phyloP scores from a whole-genome alignment of 2,888 invertebrate species.

The Neuroscelio doddi region DNA sequence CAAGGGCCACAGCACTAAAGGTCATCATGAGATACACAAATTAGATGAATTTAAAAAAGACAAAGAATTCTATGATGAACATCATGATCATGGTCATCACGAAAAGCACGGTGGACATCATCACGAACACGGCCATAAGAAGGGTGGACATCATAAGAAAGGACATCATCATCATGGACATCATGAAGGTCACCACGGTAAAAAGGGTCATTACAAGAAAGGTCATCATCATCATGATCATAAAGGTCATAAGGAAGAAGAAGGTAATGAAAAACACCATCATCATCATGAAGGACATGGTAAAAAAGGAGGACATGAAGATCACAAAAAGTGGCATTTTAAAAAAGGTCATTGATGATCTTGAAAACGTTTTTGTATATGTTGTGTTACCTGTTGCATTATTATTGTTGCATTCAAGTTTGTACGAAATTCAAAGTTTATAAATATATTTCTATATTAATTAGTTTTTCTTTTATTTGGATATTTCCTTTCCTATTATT shows the following conservation, averaged over 20 bases:
- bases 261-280: conserved; percentile 84
- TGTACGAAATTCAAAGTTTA: background rate
- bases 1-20: conserved; percentile 89
- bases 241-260: conserved; percentile 85
- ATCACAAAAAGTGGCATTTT: conserved; percentile 85
- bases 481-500: background rate
- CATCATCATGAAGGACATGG: conserved; percentile 83
- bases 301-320: conserved; percentile 86
- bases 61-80: conserved; percentile 89
- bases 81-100: conserved; percentile 86
- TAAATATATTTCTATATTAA: conserved; percentile 5
- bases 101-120: conserved; percentile 87
- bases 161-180: conserved; percentile 86
- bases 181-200: conserved; percentile 84
- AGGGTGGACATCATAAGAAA: conserved; percentile 86
- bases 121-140: conserved; percentile 86
- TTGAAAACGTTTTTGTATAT: background rate
- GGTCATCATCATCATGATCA: conserved; percentile 86
- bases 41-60: conserved; percentile 89
- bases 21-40: conserved; percentile 89
- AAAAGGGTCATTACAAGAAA: conserved; percentile 86
- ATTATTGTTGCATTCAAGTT: background rate
- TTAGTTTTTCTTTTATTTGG: conserved; percentile 3
- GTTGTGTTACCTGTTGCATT: conserved; percentile 14
- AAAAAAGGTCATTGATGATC: conserved; percentile 70